Evolutionary conservation across 1,140 invertebrate genomes (phyloP), one percentile per base, ranked within the genome.

Genomic region (Euglossa dilemma): DNA sequence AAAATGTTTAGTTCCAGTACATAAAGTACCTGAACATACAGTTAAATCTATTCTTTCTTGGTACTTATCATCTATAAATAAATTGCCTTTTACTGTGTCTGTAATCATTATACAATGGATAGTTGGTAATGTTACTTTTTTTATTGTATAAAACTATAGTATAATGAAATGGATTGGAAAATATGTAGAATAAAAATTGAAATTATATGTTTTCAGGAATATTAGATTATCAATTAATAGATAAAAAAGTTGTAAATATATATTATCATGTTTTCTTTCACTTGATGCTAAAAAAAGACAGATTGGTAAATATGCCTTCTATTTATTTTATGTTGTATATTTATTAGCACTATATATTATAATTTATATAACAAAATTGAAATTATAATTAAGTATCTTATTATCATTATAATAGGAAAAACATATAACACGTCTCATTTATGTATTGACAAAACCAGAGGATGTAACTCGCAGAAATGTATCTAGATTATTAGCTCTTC

Each of bases 391-490:
- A 61, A 16, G 23, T 57, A 25, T 83, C n/a, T 43, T 79, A 43
- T 36, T 59, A 8, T 64, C 76, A 43, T 36, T 52, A 6, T 82
- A 66, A 57, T 28, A 94, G 93, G 85, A 91, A 76, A 80, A 85
- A 70, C 70, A 89, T 1, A 57, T 94, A 61, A 87, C 93, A 11
- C 89, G 86, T 71, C 83, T 94, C 9, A 89, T 94, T 80, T 94
- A 94, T 81, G 28, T 91, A 23, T 81, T 94, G 59, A 92, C 94
- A 20, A 94, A 90, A 80, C 94, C 94, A 59, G 91, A 93, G 70
- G 92, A 94, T 90, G 93, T 94, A 20, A 92, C 91, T 9, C 83
- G 94, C 50, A 91, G 91, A 83, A 88, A 93, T 86, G 92, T 93
- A 0, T 23, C 63, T 9, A 87, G 91, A 83, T 64, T 94, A 36